phyloP scores from a whole-genome alignment of 2,797 vertebrate genomes.

The Cynopterus sphinx region DNA sequence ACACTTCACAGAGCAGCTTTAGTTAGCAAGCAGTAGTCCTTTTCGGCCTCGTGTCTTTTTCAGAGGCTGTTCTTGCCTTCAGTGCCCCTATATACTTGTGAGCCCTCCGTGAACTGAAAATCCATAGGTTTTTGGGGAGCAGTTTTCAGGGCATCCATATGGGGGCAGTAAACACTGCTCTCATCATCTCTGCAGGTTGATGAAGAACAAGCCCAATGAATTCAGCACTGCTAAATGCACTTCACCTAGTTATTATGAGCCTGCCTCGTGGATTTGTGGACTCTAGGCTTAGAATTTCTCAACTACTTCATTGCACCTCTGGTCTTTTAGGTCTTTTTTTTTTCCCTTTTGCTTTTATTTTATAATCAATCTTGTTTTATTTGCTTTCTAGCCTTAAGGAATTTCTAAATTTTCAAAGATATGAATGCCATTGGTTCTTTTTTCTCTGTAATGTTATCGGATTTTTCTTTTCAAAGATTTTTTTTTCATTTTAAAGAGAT shows the following conservation, averaged over 20 bases:
- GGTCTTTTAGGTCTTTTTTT: not conserved
- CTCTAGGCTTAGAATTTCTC: not conserved
- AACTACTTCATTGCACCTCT: not conserved
- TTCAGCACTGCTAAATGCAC: not conserved
- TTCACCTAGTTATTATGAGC: too few relatives aligned
- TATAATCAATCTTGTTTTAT: not conserved
- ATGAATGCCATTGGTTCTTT: not conserved
- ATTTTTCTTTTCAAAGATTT: not conserved
- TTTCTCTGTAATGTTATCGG: not conserved
- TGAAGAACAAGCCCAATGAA: not conserved
- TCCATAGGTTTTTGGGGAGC: not conserved
- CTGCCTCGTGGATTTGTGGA: too few relatives aligned
- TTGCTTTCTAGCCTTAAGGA: not conserved
- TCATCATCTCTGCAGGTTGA: not conserved
- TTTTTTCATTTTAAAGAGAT: not conserved
- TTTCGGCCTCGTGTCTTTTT: not conserved
- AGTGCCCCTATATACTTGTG: fast-evolving
- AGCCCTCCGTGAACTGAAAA: too few relatives aligned
- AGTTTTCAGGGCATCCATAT: not conserved
- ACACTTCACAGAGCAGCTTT: not conserved
- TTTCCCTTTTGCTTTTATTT: not conserved
- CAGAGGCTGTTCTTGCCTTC: not conserved
- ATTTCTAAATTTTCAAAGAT: not conserved
- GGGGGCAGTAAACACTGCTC: not conserved
- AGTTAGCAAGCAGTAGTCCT: not conserved